These are phyloP conservation scores for Fissipunctia ypsillon DNA, from an alignment of 2,888 invertebrate species.

Conservation along the genomic window DNA sequence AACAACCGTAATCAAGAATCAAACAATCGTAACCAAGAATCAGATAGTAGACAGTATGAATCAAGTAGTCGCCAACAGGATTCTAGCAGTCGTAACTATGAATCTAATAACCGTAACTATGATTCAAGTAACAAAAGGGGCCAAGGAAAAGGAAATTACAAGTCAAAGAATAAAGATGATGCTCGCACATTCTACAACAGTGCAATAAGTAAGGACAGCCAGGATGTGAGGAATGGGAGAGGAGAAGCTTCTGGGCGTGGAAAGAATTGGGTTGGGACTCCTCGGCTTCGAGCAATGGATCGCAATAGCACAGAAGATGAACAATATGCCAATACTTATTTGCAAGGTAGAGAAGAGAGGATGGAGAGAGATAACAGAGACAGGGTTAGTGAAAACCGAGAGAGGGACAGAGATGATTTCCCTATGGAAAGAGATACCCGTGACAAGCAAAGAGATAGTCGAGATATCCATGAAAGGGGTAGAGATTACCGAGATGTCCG, in stretches of 20 bases:
- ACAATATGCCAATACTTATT: slow-evolving; percentile 83
- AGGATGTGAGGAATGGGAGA: slow-evolving; percentile 81
- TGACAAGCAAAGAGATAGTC: slow-evolving; percentile 37
- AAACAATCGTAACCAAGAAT: slow-evolving; percentile 64
- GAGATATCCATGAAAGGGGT: slow-evolving; percentile 48
- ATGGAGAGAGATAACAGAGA: slow-evolving; percentile 64
- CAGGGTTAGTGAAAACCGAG: slow-evolving; percentile 35
- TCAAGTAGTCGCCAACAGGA: slow-evolving; percentile 47
- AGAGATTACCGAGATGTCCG: slow-evolving; percentile 36
- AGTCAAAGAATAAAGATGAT: slow-evolving; percentile 82
- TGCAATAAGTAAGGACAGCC: slow-evolving; percentile 79
- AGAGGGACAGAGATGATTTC: slow-evolving; percentile 37
- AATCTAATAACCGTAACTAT: slow-evolving; percentile 65
- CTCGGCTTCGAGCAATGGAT: slow-evolving; percentile 78
- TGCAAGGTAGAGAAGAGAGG: slow-evolving; percentile 77
- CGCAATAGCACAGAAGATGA: slow-evolving; percentile 83
- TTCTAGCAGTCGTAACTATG: slow-evolving; percentile 51
- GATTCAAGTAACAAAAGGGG: slow-evolving; percentile 74
- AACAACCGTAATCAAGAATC: slow-evolving; percentile 63
- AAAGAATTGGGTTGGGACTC: slow-evolving; percentile 82
- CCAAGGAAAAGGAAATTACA: slow-evolving; percentile 78
- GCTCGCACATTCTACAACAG: slow-evolving; percentile 86
- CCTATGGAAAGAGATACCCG: slow-evolving; percentile 53
- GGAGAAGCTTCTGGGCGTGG: slow-evolving; percentile 77
- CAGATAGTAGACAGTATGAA: slow-evolving; percentile 46